Percentiles rank a stretch among this genome's conserved stretches.
Evolutionary conservation across 2,113 vertebrate genomes (phyloP).

Genomic region (Dromaius novaehollandiae): DNA sequence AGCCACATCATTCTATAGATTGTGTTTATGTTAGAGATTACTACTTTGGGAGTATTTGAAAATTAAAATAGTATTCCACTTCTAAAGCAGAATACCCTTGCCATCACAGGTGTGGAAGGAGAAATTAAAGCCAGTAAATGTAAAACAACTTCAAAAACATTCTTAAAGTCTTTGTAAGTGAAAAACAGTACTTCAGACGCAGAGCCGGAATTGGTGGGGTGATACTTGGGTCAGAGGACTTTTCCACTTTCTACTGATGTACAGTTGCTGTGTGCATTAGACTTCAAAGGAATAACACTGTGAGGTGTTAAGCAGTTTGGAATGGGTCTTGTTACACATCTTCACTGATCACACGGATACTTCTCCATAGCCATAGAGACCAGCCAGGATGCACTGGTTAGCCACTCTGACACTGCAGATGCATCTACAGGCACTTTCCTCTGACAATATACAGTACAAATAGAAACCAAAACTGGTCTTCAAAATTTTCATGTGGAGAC

Average conservation of each 20-base stretch:
- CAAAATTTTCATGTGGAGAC: not conserved
- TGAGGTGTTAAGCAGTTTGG: constrained; percentile 42
- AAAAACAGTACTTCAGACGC: constrained; percentile 28
- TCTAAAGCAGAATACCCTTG: not conserved
- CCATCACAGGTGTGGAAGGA: not conserved
- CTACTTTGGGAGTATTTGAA: not conserved
- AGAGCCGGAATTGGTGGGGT: constrained; percentile 45
- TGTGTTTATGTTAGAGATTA: not conserved
- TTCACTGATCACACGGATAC: not conserved
- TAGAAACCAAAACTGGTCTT: not conserved
- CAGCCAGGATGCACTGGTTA: not conserved
- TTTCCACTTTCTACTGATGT: not conserved
- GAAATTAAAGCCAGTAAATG: constrained; percentile 19
- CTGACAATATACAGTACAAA: not conserved
- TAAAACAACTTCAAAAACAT: constrained; percentile 32
- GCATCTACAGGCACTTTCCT: not conserved
- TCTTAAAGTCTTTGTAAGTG: constrained; percentile 17
- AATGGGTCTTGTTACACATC: not conserved
- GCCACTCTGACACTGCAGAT: not conserved
- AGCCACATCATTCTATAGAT: not conserved
- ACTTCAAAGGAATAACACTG: constrained; percentile 13
- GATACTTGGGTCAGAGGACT: not conserved
- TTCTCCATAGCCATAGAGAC: not conserved
- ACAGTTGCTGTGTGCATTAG: not conserved
- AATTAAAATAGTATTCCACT: not conserved